Base-by-base conservation (phyloP, 2,888 invertebrate genomes). In the Timema podura region DNA sequence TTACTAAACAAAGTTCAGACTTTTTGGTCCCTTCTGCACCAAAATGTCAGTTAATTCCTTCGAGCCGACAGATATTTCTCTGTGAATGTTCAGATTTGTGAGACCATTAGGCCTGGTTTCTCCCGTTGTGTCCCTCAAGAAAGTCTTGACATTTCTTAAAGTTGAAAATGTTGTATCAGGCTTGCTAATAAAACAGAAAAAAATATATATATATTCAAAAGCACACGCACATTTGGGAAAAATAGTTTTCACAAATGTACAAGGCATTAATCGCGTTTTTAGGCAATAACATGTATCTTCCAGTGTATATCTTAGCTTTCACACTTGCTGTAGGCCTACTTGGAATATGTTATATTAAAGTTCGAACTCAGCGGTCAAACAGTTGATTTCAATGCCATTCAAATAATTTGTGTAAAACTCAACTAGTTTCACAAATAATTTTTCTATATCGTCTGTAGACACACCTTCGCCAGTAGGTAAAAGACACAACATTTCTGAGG, bases 211-310 rank as follows among this genome's bases (percentile, higher is more conserved):
- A n/a, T n/a, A n/a, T 54, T 54, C 16, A 54, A 54, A 5, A 54
- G 54, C 13, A 54, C 54, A 54, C 16, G 54, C 11, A 54, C 54
- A 6, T 54, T 54, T 13, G 54, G 5, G 13, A 54, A 54, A 54
- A 54, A 11, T 6, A 5, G 8, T 13, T 8, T 5, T 54, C 54
- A 54, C 54, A 54, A 54, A 54, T 11, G n/a, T 54, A 15, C 54
- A 54, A 10, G n/a, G 54, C 54, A 54, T 54, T 16, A 54, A 54
- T 54, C 16, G 54, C 54, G n/a, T 8, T 54, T 54, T 54, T 54
- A 15, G 8, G 8, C 7, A 16, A n/a, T 54, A 16, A 10, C n/a
- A 8, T 11, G 7, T 54, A n/a, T 54, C 16, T 8, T 15, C n/a
- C 6, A 54, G 54, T 54, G 54, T 13, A 49, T 49, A n/a, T 49